Conservation (phyloP, 2,113 vertebrate species). For the Prolemur simus region DNA sequence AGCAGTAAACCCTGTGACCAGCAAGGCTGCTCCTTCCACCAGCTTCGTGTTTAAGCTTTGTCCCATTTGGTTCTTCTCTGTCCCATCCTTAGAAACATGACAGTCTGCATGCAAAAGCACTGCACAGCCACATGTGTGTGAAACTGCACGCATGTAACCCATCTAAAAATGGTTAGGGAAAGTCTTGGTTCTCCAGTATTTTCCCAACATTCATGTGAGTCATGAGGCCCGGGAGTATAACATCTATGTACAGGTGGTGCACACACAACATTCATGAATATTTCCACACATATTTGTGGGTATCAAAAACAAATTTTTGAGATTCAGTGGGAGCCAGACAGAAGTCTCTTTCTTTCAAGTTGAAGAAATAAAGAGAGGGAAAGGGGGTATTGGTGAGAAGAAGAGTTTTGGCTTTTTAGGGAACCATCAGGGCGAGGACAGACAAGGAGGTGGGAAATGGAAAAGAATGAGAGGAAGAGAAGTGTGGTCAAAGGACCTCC, state of each 20-base stretch:
- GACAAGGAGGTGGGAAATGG: conserved; percentile 26
- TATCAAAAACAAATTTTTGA: conserved; percentile 56
- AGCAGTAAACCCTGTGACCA: background rate
- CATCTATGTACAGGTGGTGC: conserved; percentile 60
- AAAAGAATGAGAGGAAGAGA: background rate
- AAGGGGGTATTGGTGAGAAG: conserved; percentile 27
- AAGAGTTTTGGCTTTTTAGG: background rate
- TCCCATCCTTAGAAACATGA: conserved; percentile 62
- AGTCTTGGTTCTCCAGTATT: conserved; percentile 68
- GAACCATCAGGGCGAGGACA: conserved; percentile 21
- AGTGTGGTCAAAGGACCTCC: conserved; percentile 37
- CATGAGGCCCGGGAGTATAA: background rate
- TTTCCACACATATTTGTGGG: conserved; percentile 64
- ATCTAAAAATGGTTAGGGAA: conserved; percentile 55
- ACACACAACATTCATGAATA: conserved; percentile 53
- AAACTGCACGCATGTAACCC: conserved; percentile 8
- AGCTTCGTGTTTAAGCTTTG: conserved; percentile 56
- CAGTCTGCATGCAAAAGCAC: conserved; percentile 79
- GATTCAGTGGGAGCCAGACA: conserved; percentile 61
- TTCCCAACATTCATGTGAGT: conserved; percentile 62
- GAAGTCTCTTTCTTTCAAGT: conserved; percentile 21
- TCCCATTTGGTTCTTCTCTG: conserved; percentile 28
- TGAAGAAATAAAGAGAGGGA: conserved; percentile 20
- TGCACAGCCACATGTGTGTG: conserved; percentile 49
- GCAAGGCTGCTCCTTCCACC: background rate